phyloP scores from a whole-genome alignment of 2,888 invertebrate genomes.

The Acronicta aceris region DNA sequence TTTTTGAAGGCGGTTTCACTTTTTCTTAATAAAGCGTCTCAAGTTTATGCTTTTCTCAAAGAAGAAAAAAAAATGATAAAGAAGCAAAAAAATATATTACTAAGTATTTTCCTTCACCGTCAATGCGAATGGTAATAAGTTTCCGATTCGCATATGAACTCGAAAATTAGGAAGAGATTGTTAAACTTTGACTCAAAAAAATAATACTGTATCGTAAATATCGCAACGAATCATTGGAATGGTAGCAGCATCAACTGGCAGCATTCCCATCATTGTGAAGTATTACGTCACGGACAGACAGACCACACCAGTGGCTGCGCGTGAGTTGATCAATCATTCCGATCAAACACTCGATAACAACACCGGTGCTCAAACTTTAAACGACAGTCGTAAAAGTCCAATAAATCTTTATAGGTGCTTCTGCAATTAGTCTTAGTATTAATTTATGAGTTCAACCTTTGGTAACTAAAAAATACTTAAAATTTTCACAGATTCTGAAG shows the following conservation, averaged over 20 bases:
- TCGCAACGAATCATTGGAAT: conserved; percentile 42
- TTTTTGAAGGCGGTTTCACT: too few species aligned
- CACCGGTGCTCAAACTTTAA: conserved; percentile 51
- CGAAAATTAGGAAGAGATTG: too few species aligned
- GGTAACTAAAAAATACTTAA: not conserved
- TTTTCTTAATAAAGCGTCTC: too few species aligned
- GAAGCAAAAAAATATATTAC: too few species aligned
- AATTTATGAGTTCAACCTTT: conserved; percentile 11
- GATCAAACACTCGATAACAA: conserved; percentile 58
- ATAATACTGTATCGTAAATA: conserved; percentile 18
- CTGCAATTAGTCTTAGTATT: conserved; percentile 9
- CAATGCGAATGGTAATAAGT: too few species aligned
- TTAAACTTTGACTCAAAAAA: too few species aligned
- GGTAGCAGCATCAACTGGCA: conserved; percentile 40
- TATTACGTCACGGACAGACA: conserved; percentile 54
- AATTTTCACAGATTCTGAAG: too few species aligned
- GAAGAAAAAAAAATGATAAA: too few species aligned
- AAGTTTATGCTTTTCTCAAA: too few species aligned
- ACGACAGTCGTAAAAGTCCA: conserved; percentile 25
- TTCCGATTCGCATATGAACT: too few species aligned
- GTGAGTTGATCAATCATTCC: conserved; percentile 67
- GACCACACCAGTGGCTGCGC: conserved; percentile 64
- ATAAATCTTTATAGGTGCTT: conserved; percentile 17
- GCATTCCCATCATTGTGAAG: conserved; percentile 49
- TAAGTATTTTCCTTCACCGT: too few species aligned